These are phyloP conservation scores for Andrena hattorfiana DNA, from an alignment of 2,888 invertebrate genomes.

Conservation along the genomic window DNA sequence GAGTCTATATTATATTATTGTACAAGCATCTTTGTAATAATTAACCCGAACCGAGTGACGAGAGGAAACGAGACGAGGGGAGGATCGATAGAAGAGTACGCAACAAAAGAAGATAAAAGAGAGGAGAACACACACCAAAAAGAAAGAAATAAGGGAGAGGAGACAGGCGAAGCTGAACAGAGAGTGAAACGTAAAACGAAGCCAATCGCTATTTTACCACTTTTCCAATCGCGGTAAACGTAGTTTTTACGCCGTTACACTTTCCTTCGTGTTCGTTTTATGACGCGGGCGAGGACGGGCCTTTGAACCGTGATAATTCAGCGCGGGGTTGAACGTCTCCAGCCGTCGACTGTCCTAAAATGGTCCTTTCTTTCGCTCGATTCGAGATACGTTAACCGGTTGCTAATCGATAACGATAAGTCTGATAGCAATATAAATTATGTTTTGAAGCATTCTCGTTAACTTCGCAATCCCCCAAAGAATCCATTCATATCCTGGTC, in stretches of 20 bases:
- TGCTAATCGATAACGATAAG: no score
- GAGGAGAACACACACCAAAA: background rate
- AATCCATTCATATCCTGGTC: background rate
- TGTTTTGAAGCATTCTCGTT: no score
- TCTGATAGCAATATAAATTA: no score
- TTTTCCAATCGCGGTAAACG: conserved; percentile 74
- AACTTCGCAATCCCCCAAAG: no score
- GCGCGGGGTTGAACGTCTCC: background rate
- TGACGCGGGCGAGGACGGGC: conserved; percentile 21
- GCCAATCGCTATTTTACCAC: conserved; percentile 79
- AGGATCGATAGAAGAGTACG: conserved; percentile 44
- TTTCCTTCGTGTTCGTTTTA: conserved; percentile 49
- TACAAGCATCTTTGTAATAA: conserved; percentile 81
- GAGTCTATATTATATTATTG: conserved; percentile 83
- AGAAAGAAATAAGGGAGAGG: background rate
- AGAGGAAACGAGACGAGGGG: conserved; percentile 44
- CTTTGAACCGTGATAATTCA: conserved; percentile 16
- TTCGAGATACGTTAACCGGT: no score
- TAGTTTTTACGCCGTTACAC: conserved; percentile 65
- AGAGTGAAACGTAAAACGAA: conserved; percentile 65
- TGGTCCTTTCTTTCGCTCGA: background rate
- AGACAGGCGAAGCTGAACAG: conserved; percentile 23
- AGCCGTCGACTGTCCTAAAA: background rate
- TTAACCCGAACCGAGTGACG: conserved; percentile 73
- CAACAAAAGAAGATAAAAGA: conserved; percentile 46